Base-by-base conservation (phyloP, 2,797 vertebrate species). In the Zenarchopterus dispar region DNA sequence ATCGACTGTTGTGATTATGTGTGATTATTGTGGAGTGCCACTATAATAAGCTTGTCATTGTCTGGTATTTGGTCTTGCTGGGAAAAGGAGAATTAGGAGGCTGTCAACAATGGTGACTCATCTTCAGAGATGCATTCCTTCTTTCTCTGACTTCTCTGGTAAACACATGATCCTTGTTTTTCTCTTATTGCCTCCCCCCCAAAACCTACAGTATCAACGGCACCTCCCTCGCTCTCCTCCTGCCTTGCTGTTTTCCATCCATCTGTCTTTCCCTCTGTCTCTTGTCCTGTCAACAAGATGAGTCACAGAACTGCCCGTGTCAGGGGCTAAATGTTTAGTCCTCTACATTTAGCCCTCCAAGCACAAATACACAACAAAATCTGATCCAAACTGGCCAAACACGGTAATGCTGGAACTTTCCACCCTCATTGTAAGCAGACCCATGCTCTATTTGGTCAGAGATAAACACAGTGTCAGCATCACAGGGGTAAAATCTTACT, bases 261-360 rank as follows among this genome's bases (percentile, higher is more conserved):
- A 81, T 84, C 71, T 74, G 68, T 77, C 81, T 83, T 75, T 80
- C 77, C 64, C 62, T 68, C 76, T 69, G 57, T 83, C 84, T 80
- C 83, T 70, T 69, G 74, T 65, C 70, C 82, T 79, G 86, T 90
- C 88, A 88, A 78, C 84, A 80, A 71, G 81, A 88, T 90, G 89
- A 91, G 78, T 91, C 89, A 90, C 84, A 88, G 84, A 56, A 80
- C 71, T 70, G 77, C 67, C 56, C 8, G 39, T 81, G 83, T 86
- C 84, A 82, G 79, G 62, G 75, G 82, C 82, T 94, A 94, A 94
- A 94, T 95, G 94, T 95, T 95, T 95, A 93, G 94, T 95, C 93
- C 94, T 94, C 91, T 93, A 91, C 92, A 80, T 84, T 94, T 91
- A 88, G 86, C 89, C 77, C 23, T 90, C 80, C n/a, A 41, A 82